phyloP scores from a whole-genome alignment of 2,888 invertebrate genomes.

The Spodoptera picta region DNA sequence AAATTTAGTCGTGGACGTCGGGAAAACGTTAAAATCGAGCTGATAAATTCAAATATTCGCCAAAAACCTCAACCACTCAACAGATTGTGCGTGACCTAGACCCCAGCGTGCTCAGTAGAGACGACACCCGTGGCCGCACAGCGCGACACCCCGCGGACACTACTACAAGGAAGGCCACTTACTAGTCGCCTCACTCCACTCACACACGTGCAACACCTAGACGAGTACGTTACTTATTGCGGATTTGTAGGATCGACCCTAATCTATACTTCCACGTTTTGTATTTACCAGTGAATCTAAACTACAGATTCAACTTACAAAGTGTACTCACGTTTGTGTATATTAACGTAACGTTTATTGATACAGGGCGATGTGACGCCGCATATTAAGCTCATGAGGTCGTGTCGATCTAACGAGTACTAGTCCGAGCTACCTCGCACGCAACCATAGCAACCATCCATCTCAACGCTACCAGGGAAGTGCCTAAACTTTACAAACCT shows the following conservation, averaged over 20 bases:
- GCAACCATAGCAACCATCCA: slow-evolving; percentile 30
- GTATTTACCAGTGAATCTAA: slow-evolving; percentile 33
- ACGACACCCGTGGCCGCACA: not conserved
- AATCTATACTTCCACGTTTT: slow-evolving; percentile 24
- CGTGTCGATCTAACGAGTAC: slow-evolving; percentile 47
- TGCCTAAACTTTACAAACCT: slow-evolving; percentile 45
- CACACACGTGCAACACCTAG: slow-evolving; percentile 16
- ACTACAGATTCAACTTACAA: slow-evolving; percentile 38
- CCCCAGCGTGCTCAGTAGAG: not conserved
- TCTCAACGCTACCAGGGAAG: slow-evolving; percentile 33
- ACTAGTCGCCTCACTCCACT: slow-evolving; percentile 40
- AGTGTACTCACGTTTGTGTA: slow-evolving; percentile 36
- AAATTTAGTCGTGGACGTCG: slow-evolving; percentile 50
- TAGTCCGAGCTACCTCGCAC: slow-evolving; percentile 32
- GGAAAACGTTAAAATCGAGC: slow-evolving; percentile 53
- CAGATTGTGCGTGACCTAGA: slow-evolving; percentile 12
- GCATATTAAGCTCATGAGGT: slow-evolving; percentile 60
- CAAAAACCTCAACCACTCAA: slow-evolving; percentile 23
- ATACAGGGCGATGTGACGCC: slow-evolving; percentile 42
- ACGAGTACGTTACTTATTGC: slow-evolving; percentile 6
- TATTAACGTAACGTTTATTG: slow-evolving; percentile 27
- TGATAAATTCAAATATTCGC: slow-evolving; percentile 45
- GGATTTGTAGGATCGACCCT: slow-evolving; percentile 21
- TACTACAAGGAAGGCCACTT: slow-evolving; percentile 40
- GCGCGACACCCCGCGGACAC: slow-evolving; percentile 4